phyloP scores from a whole-genome alignment of 1,140 invertebrate species.

The Drosophila navojoa region DNA sequence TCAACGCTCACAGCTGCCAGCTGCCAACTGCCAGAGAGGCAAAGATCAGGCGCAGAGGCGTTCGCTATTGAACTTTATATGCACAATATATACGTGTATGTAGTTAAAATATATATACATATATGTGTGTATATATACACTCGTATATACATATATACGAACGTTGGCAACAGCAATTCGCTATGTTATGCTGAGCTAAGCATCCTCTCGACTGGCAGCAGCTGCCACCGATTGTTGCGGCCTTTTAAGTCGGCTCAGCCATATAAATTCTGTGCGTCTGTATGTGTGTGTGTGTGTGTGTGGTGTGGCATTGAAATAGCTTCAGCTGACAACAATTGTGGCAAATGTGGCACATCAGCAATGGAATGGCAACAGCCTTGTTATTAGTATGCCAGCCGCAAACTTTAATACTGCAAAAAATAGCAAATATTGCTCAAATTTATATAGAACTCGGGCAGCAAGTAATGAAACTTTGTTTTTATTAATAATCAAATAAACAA shows the following conservation, averaged over 20 bases:
- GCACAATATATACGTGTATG: conserved; percentile 22
- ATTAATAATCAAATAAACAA: not conserved
- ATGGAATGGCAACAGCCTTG: conserved; percentile 13
- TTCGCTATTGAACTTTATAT: conserved; percentile 63
- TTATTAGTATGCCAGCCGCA: conserved; percentile 38
- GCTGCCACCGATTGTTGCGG: conserved; percentile 73
- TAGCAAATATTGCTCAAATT: not conserved
- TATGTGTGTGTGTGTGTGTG: conserved; percentile 12
- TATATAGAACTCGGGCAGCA: not conserved
- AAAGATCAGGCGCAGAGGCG: conserved; percentile 5
- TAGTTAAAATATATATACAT: conserved; percentile 21
- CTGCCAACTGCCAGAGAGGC: conserved; percentile 40
- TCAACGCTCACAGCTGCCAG: conserved; percentile 63
- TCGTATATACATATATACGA: conserved; percentile 13
- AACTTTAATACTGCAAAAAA: conserved; percentile 24
- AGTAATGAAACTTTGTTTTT: not conserved
- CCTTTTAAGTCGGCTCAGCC: conserved; percentile 71
- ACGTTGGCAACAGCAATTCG: conserved; percentile 45
- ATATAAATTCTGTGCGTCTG: conserved; percentile 34
- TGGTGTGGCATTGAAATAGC: conserved; percentile 51
- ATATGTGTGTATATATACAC: conserved; percentile 15
- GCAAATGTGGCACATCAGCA: conserved; percentile 53
- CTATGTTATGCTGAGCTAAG: conserved; percentile 70
- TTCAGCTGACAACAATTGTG: conserved; percentile 62
- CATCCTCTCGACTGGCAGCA: conserved; percentile 62